phyloP scores from a whole-genome alignment of 2,797 vertebrate species.

The Sebastes steindachneri region DNA sequence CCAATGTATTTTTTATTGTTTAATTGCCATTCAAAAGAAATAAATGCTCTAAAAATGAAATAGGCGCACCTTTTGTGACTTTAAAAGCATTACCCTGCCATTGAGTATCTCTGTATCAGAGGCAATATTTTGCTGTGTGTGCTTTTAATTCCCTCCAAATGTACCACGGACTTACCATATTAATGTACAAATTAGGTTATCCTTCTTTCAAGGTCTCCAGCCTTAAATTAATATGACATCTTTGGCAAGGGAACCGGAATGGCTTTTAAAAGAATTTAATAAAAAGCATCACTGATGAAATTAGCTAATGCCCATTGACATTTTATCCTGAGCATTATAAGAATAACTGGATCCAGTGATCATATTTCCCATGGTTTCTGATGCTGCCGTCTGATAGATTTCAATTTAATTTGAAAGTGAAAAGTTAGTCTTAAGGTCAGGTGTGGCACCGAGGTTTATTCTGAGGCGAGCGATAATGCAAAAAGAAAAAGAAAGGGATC shows the following conservation, averaged over 20 bases:
- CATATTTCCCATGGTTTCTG: slow-evolving; percentile 69
- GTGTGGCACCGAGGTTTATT: slow-evolving; percentile 35
- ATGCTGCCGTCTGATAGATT: slow-evolving; percentile 63
- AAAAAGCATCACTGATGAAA: slow-evolving; percentile 85
- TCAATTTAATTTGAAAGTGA: slow-evolving; percentile 65
- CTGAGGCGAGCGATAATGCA: slow-evolving; percentile 5
- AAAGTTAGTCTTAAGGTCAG: slow-evolving; percentile 63
- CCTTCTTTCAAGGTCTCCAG: slow-evolving; percentile 81
- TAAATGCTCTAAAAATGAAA: slow-evolving; percentile 18
- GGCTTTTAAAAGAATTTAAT: slow-evolving; percentile 87
- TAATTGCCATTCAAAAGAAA: not conserved
- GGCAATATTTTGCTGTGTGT: slow-evolving; percentile 64
- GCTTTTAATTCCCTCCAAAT: slow-evolving; percentile 73
- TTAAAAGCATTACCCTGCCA: slow-evolving; percentile 34
- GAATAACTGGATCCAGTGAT: slow-evolving; percentile 79
- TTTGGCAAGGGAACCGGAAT: slow-evolving; percentile 81
- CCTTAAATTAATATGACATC: slow-evolving; percentile 82
- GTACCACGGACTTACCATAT: slow-evolving; percentile 71
- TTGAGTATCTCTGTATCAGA: slow-evolving; percentile 32
- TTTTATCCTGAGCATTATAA: slow-evolving; percentile 83
- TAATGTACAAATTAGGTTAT: slow-evolving; percentile 83
- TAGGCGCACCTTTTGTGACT: not conserved
- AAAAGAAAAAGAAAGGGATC: not conserved
- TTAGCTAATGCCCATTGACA: slow-evolving; percentile 86
- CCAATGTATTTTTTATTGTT: not conserved